Conservation (phyloP, 2,113 vertebrate species). For the Neopipo cinnamomea region DNA sequence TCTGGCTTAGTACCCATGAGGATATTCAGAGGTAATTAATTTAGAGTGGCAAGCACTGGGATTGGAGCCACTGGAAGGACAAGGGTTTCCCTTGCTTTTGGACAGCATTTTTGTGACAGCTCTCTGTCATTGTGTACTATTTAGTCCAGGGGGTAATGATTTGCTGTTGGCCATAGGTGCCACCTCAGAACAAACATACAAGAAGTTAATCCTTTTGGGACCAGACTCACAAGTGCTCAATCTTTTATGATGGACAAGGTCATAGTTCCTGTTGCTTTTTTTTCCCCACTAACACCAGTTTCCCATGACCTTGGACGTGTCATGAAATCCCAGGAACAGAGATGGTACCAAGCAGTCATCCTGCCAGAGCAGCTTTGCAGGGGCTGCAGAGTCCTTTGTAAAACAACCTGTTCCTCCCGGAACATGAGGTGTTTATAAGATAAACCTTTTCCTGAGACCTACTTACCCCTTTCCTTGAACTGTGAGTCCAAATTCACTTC, state of each 20-base stretch:
- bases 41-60: neutral
- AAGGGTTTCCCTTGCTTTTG: neutral
- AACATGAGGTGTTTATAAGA: neutral
- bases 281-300: accelerated
- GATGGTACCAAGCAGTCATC: neutral
- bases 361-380: neutral
- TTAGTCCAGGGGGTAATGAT: neutral
- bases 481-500: neutral
- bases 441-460: neutral
- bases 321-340: neutral
- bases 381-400: neutral
- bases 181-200: neutral
- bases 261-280: neutral
- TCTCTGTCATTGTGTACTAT: neutral
- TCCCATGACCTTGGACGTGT: neutral
- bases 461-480: neutral
- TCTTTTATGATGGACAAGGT: neutral
- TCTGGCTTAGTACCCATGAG: neutral
- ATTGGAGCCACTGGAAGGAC: neutral
- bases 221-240: neutral
- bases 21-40: neutral
- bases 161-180: neutral
- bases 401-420: neutral
- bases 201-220: neutral
- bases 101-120: neutral